Percentiles rank a stretch among this genome's conserved stretches.
Conservation (phyloP, 2,888 invertebrate species). For the Polymixis lichenea region DNA sequence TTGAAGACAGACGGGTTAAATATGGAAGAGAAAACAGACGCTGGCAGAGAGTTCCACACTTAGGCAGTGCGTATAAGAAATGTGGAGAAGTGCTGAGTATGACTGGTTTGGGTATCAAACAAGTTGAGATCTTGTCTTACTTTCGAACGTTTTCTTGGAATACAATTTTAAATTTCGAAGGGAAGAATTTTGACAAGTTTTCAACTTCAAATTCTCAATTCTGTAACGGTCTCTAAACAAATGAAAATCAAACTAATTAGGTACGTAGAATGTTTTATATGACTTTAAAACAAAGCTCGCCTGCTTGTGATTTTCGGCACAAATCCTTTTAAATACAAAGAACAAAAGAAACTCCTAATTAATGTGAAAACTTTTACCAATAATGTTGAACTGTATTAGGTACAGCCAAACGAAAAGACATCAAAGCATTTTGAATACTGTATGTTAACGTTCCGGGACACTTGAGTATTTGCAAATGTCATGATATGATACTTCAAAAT, state of each 20-base stretch:
- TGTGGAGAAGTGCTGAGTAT: too few relatives aligned
- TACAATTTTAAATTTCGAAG: too few relatives aligned
- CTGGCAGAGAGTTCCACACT: too few relatives aligned
- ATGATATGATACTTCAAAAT: too few relatives aligned
- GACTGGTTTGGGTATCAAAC: too few relatives aligned
- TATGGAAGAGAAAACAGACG: too few relatives aligned
- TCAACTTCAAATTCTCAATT: neutral
- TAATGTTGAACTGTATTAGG: constrained; percentile 5
- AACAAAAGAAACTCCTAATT: constrained; percentile 15
- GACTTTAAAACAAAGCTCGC: neutral
- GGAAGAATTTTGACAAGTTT: neutral
- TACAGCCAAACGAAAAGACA: neutral
- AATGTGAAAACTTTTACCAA: constrained; percentile 33
- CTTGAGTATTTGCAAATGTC: too few relatives aligned
- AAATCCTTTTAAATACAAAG: constrained; percentile 11
- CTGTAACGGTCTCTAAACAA: neutral
- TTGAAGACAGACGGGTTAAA: too few relatives aligned
- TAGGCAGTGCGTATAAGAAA: too few relatives aligned
- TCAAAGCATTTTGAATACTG: constrained; percentile 13
- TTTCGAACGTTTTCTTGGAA: too few relatives aligned
- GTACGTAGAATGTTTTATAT: neutral
- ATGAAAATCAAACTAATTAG: constrained; percentile 5
- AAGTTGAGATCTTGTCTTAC: too few relatives aligned
- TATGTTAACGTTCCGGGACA: too few relatives aligned
- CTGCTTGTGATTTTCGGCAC: neutral